Evolutionary conservation across 1,140 invertebrate species (phyloP).

Genomic region (Trissolcus basalis): DNA sequence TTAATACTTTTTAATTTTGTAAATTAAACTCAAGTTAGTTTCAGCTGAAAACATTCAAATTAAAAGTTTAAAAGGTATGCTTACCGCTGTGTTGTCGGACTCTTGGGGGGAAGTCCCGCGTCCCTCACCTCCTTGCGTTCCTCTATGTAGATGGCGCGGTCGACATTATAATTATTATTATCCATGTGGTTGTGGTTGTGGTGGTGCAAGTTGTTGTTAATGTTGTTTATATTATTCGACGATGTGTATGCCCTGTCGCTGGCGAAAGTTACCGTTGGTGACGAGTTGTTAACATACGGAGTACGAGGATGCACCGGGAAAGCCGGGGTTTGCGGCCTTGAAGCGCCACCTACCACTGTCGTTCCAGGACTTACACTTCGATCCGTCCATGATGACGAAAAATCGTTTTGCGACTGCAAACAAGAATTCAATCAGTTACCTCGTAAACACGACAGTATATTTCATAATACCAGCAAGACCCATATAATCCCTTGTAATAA

Average conservation of each 20-base stretch:
- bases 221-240: slow-evolving; percentile 66
- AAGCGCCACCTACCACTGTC: slow-evolving; percentile 72
- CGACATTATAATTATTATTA: slow-evolving; percentile 61
- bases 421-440: slow-evolving; percentile 3
- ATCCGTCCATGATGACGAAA: slow-evolving; percentile 79
- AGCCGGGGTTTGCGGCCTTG: slow-evolving; percentile 89
- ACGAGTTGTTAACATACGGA: slow-evolving; percentile 83
- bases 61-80: slow-evolving; percentile 29
- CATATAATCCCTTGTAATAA: no score
- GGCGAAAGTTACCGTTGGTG: slow-evolving; percentile 79
- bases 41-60: not conserved
- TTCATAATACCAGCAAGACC: no score
- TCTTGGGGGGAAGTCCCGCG: slow-evolving; percentile 81
- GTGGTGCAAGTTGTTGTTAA: slow-evolving; percentile 60
- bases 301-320: slow-evolving; percentile 93
- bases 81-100: slow-evolving; percentile 84
- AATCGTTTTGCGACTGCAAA: slow-evolving; percentile 80
- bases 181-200: slow-evolving; percentile 63
- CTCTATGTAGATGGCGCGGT: slow-evolving; percentile 70
- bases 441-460: no score
- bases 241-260: slow-evolving; percentile 65
- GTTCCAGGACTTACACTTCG: slow-evolving; percentile 78
- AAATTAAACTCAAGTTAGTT: slow-evolving; percentile 5
- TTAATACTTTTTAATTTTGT: no score
- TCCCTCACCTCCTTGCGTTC: slow-evolving; percentile 76